Evolutionary conservation across 2,113 vertebrate species (phyloP), one percentile per base, ranked within the genome.

Genomic region (Chaenocephalus aceratus): DNA sequence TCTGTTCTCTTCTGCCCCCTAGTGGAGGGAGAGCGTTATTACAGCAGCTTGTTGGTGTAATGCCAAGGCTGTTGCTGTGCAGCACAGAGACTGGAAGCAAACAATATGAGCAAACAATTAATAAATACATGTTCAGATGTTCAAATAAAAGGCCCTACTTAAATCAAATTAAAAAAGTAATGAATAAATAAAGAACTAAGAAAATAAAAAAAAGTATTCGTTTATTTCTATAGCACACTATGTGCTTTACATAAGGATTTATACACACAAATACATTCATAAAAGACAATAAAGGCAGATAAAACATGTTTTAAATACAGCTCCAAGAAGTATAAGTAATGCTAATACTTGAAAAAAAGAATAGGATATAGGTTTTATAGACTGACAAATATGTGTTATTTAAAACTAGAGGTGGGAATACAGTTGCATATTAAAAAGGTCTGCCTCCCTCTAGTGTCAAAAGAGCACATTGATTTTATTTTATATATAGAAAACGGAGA

Each of bases 31-130:
- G 4, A 0, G 1, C 1, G 2, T 2, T 30, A 76, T 72, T 79
- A 72, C 87, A 84, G 36, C 15, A 6, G 54, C 59, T 21, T 10
- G 8, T 58, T 58, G 0, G 44, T 12, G 44, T 12, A 30, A 48
- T 66, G 66, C 69, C 88, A 87, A 80, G 78, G 73, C 80, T 87
- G 84, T 90, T 85, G 69, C 82, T 67, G 81, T 72, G 76, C 77
- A 88, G 81, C 76, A 81, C 81, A 63, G 36, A 81, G 61, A 58
- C 82, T 4, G 51, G 70, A 56, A 60, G 57, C 76, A 85, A 83
- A 76, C 82, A 84, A 49, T 46, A 0, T 48, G 62, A 58, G 65
- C 67, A 86, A 69, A 86, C 65, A 77, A 78, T 70, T 68, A 69
- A 41, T 8, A 8, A 41, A 41, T 41, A 30, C 30, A 30, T 30